Percentiles rank a stretch among this genome's conserved stretches.
Conservation (phyloP, 2,888 invertebrate species). For the Zonitis immaculata region DNA sequence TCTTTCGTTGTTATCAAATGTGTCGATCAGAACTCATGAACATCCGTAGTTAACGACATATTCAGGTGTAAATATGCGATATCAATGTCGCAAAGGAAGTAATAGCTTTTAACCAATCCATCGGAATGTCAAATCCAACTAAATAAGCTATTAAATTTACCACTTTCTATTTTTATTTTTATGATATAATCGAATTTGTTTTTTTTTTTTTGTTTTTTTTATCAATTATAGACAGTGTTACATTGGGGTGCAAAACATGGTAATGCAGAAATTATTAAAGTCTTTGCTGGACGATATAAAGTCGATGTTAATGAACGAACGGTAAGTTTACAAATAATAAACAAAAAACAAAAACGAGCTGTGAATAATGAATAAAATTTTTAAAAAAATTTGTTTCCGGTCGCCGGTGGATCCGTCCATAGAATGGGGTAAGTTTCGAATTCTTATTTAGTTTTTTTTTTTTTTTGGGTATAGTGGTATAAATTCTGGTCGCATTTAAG, state of each 20-base stretch:
- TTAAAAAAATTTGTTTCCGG: constrained; percentile 51
- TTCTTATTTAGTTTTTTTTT: not conserved
- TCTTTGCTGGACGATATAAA: constrained; percentile 82
- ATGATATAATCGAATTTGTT: too few relatives aligned
- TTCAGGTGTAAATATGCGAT: constrained; percentile 32
- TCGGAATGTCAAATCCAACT: constrained; percentile 4
- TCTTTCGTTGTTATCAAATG: constrained; percentile 13
- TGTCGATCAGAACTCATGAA: constrained; percentile 12
- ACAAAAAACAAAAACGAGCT: not conserved
- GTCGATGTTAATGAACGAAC: constrained; percentile 83
- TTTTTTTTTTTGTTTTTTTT: too few relatives aligned
- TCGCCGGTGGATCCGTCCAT: constrained; percentile 33
- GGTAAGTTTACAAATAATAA: constrained; percentile 54
- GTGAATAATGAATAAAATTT: not conserved
- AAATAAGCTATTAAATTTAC: constrained; percentile 20
- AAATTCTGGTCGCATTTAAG: constrained; percentile 22
- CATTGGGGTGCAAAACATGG: constrained; percentile 98
- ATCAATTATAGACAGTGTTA: constrained; percentile 87
- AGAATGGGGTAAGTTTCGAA: constrained; percentile 28
- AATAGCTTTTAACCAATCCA: constrained; percentile 8
- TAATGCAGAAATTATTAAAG: constrained; percentile 83
- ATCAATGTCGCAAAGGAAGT: constrained; percentile 27
- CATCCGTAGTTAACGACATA: constrained; percentile 32
- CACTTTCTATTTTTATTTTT: constrained; percentile 30
- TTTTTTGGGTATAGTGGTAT: constrained; percentile 13